Percentiles rank a stretch among this genome's conserved stretches.
Conservation (phyloP, 2,113 vertebrate genomes). For the Pica pica region DNA sequence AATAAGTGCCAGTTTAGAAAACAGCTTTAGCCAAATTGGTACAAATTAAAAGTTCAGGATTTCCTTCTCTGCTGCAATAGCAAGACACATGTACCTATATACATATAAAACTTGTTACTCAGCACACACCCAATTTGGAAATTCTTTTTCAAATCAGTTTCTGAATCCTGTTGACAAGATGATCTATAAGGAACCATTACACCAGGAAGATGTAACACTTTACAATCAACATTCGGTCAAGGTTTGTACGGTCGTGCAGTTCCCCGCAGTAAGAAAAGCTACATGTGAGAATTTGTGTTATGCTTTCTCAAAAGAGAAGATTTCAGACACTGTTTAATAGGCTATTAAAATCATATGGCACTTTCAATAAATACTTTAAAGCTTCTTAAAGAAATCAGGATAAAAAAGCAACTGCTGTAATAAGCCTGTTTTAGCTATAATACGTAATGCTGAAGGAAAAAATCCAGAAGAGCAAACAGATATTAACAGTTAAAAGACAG, state of each 20-base stretch:
- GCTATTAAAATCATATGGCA: constrained; percentile 76
- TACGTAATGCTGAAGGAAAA: constrained; percentile 54
- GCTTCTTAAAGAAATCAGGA: constrained; percentile 74
- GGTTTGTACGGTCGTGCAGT: neutral
- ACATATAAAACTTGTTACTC: neutral
- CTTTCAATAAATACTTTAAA: constrained; percentile 83
- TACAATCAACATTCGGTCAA: constrained; percentile 4
- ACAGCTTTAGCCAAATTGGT: neutral
- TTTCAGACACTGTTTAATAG: constrained; percentile 50
- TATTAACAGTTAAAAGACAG: constrained; percentile 57
- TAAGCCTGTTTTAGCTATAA: constrained; percentile 62
- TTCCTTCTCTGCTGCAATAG: neutral
- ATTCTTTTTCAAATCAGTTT: neutral
- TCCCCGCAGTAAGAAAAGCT: constrained; percentile 5
- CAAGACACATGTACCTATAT: neutral
- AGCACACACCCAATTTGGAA: neutral
- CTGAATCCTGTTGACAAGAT: constrained; percentile 33
- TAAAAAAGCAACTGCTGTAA: constrained; percentile 81
- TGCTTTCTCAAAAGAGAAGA: constrained; percentile 35
- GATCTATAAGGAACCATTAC: constrained; percentile 43
- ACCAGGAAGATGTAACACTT: constrained; percentile 24
- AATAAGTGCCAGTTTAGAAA: neutral
- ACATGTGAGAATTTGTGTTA: neutral
- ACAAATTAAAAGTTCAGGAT: neutral
- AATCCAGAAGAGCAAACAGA: constrained; percentile 52